Evolutionary conservation across 2,888 invertebrate genomes (phyloP).

Genomic region (Acronicta psi): DNA sequence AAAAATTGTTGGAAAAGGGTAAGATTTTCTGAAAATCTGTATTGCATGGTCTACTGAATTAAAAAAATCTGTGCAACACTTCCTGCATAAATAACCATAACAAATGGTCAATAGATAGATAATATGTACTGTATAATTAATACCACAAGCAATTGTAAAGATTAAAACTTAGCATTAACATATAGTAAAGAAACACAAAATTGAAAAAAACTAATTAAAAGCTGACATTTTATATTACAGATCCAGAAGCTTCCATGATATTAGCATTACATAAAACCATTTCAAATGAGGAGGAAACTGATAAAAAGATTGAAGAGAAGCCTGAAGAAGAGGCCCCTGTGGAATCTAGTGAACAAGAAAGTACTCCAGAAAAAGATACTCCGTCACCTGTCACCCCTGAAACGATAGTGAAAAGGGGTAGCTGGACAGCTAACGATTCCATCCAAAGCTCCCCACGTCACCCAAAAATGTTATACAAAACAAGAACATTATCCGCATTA

Average conservation of each 20-base stretch:
- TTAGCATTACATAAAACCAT: conserved; percentile 74
- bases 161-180: too few species aligned
- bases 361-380: conserved; percentile 76
- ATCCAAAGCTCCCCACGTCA: conserved; percentile 76
- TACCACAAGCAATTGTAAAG: too few species aligned
- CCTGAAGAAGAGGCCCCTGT: conserved; percentile 65
- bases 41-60: too few species aligned
- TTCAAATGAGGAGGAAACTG: conserved; percentile 62
- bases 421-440: conserved; percentile 73
- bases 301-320: conserved; percentile 65
- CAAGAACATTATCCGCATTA: conserved; percentile 81
- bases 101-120: not conserved
- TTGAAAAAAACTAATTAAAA: not conserved
- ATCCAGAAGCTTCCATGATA: conserved; percentile 78
- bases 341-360: conserved; percentile 72
- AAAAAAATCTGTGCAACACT: too few species aligned
- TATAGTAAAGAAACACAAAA: too few species aligned
- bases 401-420: conserved; percentile 67
- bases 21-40: conserved; percentile 13
- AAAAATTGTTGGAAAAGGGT: conserved; percentile 85
- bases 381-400: conserved; percentile 77
- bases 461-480: conserved; percentile 82
- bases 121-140: too few species aligned
- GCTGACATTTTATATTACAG: conserved; percentile 61
- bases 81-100: too few species aligned